These are phyloP conservation scores for Mythimna loreyi DNA, from an alignment of 2,888 invertebrate species.

Conservation along the genomic window DNA sequence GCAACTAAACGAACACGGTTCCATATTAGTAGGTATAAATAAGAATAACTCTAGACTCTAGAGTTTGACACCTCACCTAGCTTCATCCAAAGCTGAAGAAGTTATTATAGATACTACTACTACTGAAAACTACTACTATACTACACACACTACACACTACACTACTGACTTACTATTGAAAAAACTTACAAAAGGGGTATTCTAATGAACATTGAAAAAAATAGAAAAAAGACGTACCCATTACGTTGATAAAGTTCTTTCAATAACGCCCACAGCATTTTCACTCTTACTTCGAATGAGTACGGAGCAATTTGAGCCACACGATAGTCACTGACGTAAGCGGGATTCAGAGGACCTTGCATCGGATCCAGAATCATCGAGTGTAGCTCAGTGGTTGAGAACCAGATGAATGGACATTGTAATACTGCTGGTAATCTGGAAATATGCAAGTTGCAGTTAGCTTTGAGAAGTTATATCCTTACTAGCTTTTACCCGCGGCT, in stretches of 20 bases:
- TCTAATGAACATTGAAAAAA: background rate
- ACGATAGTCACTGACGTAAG: slow-evolving; percentile 62
- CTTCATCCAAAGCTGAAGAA: too few relatives aligned
- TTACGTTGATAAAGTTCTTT: slow-evolving; percentile 14
- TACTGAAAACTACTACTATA: too few relatives aligned
- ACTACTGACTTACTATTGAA: too few relatives aligned
- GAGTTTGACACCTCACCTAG: too few relatives aligned
- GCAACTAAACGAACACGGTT: too few relatives aligned
- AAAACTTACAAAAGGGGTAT: too few relatives aligned
- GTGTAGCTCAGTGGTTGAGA: slow-evolving; percentile 69
- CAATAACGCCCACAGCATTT: slow-evolving; percentile 29
- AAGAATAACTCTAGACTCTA: too few relatives aligned
- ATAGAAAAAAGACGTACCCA: slow-evolving; percentile 26
- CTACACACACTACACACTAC: too few relatives aligned
- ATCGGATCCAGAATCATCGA: slow-evolving; percentile 64
- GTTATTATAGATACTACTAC: too few relatives aligned
- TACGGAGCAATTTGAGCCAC: slow-evolving; percentile 62
- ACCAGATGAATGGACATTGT: slow-evolving; percentile 76
- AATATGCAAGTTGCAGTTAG: slow-evolving; percentile 20
- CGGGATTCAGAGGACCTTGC: slow-evolving; percentile 70
- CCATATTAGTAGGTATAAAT: too few relatives aligned
- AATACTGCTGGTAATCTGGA: slow-evolving; percentile 71
- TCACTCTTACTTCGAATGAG: slow-evolving; percentile 66
- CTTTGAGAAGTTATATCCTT: too few relatives aligned
- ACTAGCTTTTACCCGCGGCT: too few relatives aligned